A percentile compares a stretch with the other conserved stretches of the same genome.
These are phyloP conservation scores for Pogonognathellus flavescens DNA, from an alignment of 1,140 invertebrate species.

Conservation along the genomic window DNA sequence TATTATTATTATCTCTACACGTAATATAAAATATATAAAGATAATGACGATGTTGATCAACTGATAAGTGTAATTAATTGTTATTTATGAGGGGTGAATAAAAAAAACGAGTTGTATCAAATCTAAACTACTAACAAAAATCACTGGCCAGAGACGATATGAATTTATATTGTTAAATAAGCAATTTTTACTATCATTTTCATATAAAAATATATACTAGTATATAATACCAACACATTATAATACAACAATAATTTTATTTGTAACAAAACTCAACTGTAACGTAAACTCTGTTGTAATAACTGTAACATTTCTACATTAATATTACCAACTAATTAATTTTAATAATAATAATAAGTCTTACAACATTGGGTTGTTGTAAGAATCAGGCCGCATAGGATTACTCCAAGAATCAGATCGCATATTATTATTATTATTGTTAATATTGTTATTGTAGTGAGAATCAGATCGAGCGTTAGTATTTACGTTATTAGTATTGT, in stretches of 20 bases:
- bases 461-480: background rate
- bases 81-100: background rate
- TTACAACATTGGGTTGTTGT: no score
- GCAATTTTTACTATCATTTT: background rate
- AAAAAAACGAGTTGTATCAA: background rate
- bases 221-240: slow-evolving; percentile 16
- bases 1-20: no score
- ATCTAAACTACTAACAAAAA: background rate
- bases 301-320: slow-evolving; percentile 5
- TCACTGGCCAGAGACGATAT: background rate
- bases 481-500: background rate
- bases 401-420: background rate
- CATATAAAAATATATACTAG: slow-evolving; percentile 31
- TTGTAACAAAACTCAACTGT: slow-evolving; percentile 44
- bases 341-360: no score
- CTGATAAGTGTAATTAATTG: background rate
- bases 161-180: slow-evolving; percentile 29
- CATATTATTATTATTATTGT: slow-evolving; percentile 4
- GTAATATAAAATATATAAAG: no score
- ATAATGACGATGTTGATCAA: background rate
- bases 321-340: no score
- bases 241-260: slow-evolving; percentile 24
- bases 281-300: slow-evolving; percentile 9
- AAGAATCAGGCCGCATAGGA: no score
- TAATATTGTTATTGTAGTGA: background rate